Conservation (phyloP, 2,113 vertebrate genomes). For the Morone saxatilis region DNA sequence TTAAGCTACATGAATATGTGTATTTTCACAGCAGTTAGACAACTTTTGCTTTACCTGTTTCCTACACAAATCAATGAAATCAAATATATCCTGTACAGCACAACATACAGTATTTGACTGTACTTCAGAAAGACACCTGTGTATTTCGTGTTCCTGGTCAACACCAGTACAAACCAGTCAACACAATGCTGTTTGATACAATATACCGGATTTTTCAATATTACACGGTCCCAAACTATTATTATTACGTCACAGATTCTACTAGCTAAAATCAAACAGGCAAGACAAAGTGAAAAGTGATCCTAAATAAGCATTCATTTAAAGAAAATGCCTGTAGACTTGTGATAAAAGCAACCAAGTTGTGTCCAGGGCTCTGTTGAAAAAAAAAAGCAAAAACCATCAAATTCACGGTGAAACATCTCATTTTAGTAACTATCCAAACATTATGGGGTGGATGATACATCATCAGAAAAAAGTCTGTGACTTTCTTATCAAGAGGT, state of each 20-base stretch:
- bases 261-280: slow-evolving; percentile 18
- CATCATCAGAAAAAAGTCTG: slow-evolving; percentile 15
- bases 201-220: slow-evolving; percentile 5
- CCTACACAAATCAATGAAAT: background rate
- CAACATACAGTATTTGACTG: slow-evolving; percentile 16
- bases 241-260: slow-evolving; percentile 14
- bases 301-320: slow-evolving; percentile 12
- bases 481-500: slow-evolving; percentile 7
- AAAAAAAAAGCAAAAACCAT: slow-evolving; percentile 25
- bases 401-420: slow-evolving; percentile 68
- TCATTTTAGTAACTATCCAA: slow-evolving; percentile 50
- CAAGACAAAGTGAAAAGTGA: slow-evolving; percentile 27
- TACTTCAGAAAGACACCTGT: background rate
- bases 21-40: slow-evolving; percentile 33
- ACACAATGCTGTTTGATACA: slow-evolving; percentile 25
- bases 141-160: slow-evolving; percentile 26
- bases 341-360: slow-evolving; percentile 1
- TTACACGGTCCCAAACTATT: slow-evolving; percentile 9
- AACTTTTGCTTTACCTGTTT: slow-evolving; percentile 9
- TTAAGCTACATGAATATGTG: background rate
- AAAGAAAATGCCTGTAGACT: slow-evolving; percentile 1
- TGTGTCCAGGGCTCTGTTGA: background rate
- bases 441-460: slow-evolving; percentile 28
- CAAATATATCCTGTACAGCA: slow-evolving; percentile 15
- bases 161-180: slow-evolving; percentile 12